A percentile compares a stretch with the other conserved stretches of the same genome.
These are phyloP conservation scores for Dilophus febrilis DNA, from an alignment of 2,888 invertebrate genomes.

Conservation along the genomic window DNA sequence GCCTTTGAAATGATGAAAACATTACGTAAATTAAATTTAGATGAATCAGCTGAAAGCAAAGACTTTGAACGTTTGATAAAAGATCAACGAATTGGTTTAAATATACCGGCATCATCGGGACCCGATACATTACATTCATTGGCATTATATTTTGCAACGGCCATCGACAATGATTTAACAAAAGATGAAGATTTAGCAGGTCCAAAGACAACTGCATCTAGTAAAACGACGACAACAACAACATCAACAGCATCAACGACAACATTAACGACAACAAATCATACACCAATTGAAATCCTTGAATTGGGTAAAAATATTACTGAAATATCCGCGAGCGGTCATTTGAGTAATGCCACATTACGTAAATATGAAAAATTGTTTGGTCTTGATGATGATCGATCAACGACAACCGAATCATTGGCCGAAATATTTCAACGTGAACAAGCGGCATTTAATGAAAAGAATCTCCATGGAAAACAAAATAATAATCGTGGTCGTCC, in stretches of 20 bases:
- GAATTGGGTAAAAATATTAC: conserved; percentile 20
- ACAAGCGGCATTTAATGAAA: too few relatives aligned
- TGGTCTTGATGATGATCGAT: conserved; percentile 13
- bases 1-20: conserved; percentile 53
- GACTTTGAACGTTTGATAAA: conserved; percentile 20
- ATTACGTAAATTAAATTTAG: conserved; percentile 40
- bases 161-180: conserved; percentile 38
- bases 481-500: background rate
- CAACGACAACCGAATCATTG: conserved; percentile 30
- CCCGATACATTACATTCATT: conserved; percentile 62
- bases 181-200: conserved; percentile 16
- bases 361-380: conserved; percentile 23
- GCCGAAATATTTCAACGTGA: too few relatives aligned
- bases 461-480: conserved; percentile 34
- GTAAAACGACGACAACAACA: background rate
- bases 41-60: conserved; percentile 30
- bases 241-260: conserved; percentile 17
- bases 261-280: conserved; percentile 25
- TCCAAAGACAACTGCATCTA: conserved; percentile 15
- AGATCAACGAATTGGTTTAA: conserved; percentile 40
- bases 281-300: conserved; percentile 24
- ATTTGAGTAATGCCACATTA: conserved; percentile 39
- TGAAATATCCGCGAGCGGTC: conserved; percentile 23
- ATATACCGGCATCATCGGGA: conserved; percentile 54
- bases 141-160: conserved; percentile 63